These are phyloP conservation scores for Syrmaticus mikado DNA, from an alignment of 2,113 vertebrate species.

Conservation along the genomic window DNA sequence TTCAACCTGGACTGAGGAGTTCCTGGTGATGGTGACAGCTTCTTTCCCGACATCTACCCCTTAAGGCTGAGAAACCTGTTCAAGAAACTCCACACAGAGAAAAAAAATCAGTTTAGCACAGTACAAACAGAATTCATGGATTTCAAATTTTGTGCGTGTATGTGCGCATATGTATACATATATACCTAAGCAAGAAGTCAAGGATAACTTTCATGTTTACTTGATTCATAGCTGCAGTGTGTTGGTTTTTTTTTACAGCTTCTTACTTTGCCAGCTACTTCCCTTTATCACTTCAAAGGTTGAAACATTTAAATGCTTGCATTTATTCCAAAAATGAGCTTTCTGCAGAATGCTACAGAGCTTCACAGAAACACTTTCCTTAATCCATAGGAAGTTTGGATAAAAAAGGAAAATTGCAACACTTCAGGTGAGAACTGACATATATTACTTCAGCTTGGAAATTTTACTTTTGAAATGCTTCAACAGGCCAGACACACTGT, in stretches of 20 bases:
- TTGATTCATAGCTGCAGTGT: background rate
- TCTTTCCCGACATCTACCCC: slow-evolving; percentile 75
- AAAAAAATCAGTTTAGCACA: background rate
- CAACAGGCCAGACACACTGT: background rate
- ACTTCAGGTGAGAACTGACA: background rate
- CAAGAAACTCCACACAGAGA: slow-evolving; percentile 53
- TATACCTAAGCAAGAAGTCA: background rate
- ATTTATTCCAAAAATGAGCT: background rate
- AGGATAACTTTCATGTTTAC: background rate
- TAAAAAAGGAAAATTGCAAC: background rate
- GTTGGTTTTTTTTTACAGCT: background rate
- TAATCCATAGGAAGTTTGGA: background rate
- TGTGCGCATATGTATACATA: background rate
- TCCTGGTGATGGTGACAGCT: slow-evolving; percentile 72
- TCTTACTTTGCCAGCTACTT: background rate
- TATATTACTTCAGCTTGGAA: background rate
- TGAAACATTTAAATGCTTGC: background rate
- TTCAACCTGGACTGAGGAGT: slow-evolving; percentile 59
- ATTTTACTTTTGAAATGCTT: background rate
- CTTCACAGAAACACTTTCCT: background rate
- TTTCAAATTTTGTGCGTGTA: background rate
- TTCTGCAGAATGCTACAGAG: background rate
- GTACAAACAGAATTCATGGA: background rate
- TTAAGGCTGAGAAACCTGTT: slow-evolving; percentile 62
- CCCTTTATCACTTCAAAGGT: background rate